Base-by-base conservation (phyloP, 2,888 invertebrate species). In the Dorcus parallelipipedus region DNA sequence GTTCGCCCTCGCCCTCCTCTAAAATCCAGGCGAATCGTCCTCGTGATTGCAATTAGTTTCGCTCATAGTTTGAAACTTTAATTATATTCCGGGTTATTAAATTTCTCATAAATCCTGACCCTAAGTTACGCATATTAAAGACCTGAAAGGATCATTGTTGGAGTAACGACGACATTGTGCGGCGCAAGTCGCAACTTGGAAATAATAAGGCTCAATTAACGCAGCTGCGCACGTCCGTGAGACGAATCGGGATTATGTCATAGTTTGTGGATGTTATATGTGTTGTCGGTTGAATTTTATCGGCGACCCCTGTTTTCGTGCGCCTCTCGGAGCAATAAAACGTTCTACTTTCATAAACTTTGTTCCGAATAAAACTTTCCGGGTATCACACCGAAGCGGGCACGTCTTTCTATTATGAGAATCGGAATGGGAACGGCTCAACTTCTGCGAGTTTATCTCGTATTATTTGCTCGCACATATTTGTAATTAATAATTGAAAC, bases 151-250 rank as follows among this genome's bases (percentile, higher is more conserved):
- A 65, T 67, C 66, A 68, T 67, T 68, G 67, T 68, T 63, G 59
- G 64, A 56, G 62, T 67, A 69, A 68, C 69, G 65, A 69, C 58
- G 65, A 63, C 64, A 65, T 67, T 69, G 67, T 65, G 61, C 62
- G 60, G 63, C 62, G 10, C 33, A 49, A 33, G 33, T 38, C 49
- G 72, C 69, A 67, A 68, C 62, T 66, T 67, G 69, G 68, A 70
- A 71, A 71, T 70, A 71, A 72, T 71, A 71, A 68, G 69, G 66
- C 65, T 65, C 68, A 72, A 72, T 72, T 71, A 72, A 71, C 69
- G 68, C 71, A 70, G 71, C 71, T 71, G 72, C 67, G 70, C 68
- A 67, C 67, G 65, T 65, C 66, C 70, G 70, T 70, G 72, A 67
- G 65, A 64, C 66, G 71, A 72, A 72, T 72, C 63, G 58, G 64